Evolutionary conservation across 1,140 invertebrate genomes (phyloP).

Genomic region (Orussus abietinus): DNA sequence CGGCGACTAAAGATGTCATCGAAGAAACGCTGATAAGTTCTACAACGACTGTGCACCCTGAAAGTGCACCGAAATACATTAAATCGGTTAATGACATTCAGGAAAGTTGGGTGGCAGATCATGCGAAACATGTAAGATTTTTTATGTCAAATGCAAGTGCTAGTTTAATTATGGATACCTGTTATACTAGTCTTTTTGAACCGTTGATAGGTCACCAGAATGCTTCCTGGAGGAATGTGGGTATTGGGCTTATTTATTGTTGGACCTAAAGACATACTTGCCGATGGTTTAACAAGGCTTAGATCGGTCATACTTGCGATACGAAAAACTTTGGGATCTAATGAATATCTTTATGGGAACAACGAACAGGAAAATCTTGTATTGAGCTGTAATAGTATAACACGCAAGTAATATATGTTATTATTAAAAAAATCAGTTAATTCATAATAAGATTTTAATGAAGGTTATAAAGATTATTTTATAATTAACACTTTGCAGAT

Average conservation of each 20-base stretch:
- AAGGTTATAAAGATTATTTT: constrained; percentile 5
- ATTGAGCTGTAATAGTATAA: constrained; percentile 51
- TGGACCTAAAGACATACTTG: constrained; percentile 61
- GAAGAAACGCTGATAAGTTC: constrained; percentile 38
- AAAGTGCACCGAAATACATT: constrained; percentile 29
- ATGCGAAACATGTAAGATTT: constrained; percentile 60
- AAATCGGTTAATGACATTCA: constrained; percentile 53
- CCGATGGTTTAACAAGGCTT: constrained; percentile 51
- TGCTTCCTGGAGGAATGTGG: constrained; percentile 78
- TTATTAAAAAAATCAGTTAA: constrained; percentile 43
- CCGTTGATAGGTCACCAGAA: constrained; percentile 62
- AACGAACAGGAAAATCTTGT: constrained; percentile 51
- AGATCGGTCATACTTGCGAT: constrained; percentile 57
- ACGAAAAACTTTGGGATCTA: constrained; percentile 54
- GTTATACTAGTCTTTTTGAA: neutral
- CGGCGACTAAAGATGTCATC: constrained; percentile 48
- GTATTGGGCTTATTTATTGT: constrained; percentile 65
- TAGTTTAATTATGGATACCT: neutral
- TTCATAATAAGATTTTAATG: constrained; percentile 34
- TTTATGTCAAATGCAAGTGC: constrained; percentile 2
- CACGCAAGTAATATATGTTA: constrained; percentile 44
- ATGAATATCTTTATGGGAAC: constrained; percentile 60
- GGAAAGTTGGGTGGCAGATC: constrained; percentile 63
- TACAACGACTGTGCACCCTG: constrained; percentile 19
- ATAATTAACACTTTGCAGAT: constrained; percentile 26